Conservation (phyloP, 2,797 vertebrate species). For the Rallus crepitans region DNA sequence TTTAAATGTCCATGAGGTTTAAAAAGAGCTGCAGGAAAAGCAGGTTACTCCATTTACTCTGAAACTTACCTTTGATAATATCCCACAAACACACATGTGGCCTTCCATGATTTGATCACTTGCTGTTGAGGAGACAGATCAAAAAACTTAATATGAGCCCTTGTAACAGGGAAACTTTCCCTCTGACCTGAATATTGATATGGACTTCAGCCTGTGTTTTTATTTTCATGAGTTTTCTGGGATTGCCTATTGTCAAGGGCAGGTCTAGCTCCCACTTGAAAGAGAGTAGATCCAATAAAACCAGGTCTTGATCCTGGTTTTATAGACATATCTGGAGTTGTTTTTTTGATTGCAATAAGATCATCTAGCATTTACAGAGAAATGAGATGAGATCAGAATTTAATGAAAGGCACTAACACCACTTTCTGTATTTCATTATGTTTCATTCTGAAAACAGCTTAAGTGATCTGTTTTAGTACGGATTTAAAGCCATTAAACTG, state of each 20-base stretch:
- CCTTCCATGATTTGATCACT: not conserved
- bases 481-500: not conserved
- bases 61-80: not conserved
- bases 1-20: not conserved
- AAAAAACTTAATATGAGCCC: not conserved
- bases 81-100: not conserved
- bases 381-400: not conserved
- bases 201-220: not conserved
- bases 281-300: not conserved
- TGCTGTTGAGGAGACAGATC: not conserved
- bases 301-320: not conserved
- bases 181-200: not conserved
- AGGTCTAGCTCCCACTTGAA: not conserved
- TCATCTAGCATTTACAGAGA: not conserved
- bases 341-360: not conserved
- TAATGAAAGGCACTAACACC: not conserved
- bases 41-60: not conserved
- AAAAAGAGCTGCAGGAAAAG: not conserved
- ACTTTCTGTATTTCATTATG: not conserved
- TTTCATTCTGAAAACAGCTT: not conserved
- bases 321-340: not conserved
- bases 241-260: not conserved
- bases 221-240: not conserved
- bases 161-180: not conserved
- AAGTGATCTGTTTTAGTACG: not conserved